phyloP scores from a whole-genome alignment of 2,888 invertebrate species.

The Cartodere bifasciata region DNA sequence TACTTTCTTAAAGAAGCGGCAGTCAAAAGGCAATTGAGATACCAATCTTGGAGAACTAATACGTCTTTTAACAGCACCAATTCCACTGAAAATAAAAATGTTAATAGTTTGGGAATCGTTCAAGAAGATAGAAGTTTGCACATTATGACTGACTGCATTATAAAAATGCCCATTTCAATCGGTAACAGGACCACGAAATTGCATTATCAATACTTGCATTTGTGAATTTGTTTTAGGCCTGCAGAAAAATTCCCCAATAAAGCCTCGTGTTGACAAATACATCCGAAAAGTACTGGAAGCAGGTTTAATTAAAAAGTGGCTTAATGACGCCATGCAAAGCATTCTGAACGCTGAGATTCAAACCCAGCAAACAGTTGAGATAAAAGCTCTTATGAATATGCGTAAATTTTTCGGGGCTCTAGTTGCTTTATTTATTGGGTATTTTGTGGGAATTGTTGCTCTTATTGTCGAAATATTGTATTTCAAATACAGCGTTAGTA shows the following conservation, averaged over 20 bases:
- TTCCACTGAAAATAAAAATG: conserved; percentile 11
- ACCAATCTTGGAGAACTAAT: conserved; percentile 19
- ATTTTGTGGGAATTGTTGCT: conserved; percentile 42
- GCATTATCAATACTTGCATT: background rate
- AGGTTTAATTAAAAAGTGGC: conserved; percentile 68
- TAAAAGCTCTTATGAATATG: conserved; percentile 65
- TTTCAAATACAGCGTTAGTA: conserved; percentile 52
- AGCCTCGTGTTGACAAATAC: conserved; percentile 52
- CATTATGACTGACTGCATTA: conserved; percentile 70
- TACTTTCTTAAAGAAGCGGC: conserved; percentile 55
- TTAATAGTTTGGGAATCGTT: conserved; percentile 11
- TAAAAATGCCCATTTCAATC: conserved; percentile 68
- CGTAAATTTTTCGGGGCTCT: conserved; percentile 68
- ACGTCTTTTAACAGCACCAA: conserved; percentile 14
- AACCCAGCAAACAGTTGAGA: conserved; percentile 33
- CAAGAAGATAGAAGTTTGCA: conserved; percentile 44
- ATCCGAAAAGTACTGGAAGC: conserved; percentile 58
- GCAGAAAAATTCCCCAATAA: conserved; percentile 70
- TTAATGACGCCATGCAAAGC: conserved; percentile 56
- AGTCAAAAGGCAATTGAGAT: conserved; percentile 41
- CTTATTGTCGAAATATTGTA: conserved; percentile 51
- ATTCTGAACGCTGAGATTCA: conserved; percentile 42
- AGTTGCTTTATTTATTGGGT: conserved; percentile 58
- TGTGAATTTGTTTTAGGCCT: conserved; percentile 38
- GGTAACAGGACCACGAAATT: conserved; percentile 18